Percentiles rank a stretch among this genome's conserved stretches.
Conservation (phyloP, 2,113 vertebrate genomes). For the Nothocercus nigrocapillus region DNA sequence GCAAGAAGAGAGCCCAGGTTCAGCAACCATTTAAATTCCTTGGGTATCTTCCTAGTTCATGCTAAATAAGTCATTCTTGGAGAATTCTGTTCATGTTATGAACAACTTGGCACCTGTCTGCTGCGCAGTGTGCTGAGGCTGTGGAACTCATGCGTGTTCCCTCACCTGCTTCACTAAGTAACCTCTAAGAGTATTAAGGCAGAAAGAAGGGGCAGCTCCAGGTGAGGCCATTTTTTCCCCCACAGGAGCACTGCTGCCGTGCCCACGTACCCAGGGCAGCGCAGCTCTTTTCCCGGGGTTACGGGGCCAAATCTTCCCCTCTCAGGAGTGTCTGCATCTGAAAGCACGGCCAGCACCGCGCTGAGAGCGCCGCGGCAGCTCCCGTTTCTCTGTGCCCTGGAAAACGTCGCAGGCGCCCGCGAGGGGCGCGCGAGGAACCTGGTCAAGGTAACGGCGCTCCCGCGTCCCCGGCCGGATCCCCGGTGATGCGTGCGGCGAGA, state of each 20-base stretch:
- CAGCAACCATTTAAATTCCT: not conserved
- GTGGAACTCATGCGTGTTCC: too few relatives aligned
- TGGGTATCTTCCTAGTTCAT: accelerated
- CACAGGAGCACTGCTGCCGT: accelerated
- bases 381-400: accelerated
- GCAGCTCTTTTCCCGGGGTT: not conserved
- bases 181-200: accelerated
- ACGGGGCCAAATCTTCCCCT: not conserved
- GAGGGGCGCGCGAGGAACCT: too few relatives aligned
- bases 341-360: too few relatives aligned
- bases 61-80: accelerated
- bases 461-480: too few relatives aligned
- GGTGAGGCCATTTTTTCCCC: accelerated
- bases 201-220: accelerated
- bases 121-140: accelerated
- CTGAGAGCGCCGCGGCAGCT: accelerated
- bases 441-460: too few relatives aligned
- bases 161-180: not conserved
- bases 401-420: too few relatives aligned
- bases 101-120: too few relatives aligned
- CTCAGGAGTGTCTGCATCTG: accelerated
- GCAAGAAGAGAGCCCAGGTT: too few relatives aligned
- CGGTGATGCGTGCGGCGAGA: too few relatives aligned
- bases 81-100: accelerated
- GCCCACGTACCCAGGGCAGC: not conserved